Percentiles rank a stretch among this genome's conserved stretches.
Evolutionary conservation across 2,888 invertebrate species (phyloP).

Genomic region (Mythimna ferrago): DNA sequence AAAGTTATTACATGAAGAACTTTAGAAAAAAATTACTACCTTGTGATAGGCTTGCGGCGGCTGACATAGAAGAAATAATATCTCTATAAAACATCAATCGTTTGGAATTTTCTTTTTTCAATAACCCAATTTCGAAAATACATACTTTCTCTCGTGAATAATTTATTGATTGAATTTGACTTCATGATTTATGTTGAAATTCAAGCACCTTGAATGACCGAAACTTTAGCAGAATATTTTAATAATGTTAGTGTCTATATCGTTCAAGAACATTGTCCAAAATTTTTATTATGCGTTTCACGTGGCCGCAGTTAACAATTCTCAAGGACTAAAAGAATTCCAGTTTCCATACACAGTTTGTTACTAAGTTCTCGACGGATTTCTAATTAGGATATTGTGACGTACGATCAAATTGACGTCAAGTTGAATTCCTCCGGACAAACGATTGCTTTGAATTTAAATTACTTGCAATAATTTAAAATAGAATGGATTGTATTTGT

Average conservation of each 20-base stretch:
- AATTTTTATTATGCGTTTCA: constrained; percentile 48
- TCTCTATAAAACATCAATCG: not conserved
- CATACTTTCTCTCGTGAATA: constrained; percentile 26
- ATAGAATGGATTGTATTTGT: not conserved
- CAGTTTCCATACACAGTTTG: constrained; percentile 46
- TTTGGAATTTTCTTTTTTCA: not conserved
- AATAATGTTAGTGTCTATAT: constrained; percentile 36
- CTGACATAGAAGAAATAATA: no score
- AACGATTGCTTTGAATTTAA: constrained; percentile 35
- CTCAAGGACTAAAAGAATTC: constrained; percentile 52
- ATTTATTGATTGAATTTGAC: constrained; percentile 6
- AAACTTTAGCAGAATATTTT: constrained; percentile 41
- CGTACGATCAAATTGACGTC: constrained; percentile 35
- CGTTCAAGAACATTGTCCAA: constrained; percentile 34
- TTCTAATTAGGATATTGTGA: constrained; percentile 44
- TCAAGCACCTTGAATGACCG: constrained; percentile 9
- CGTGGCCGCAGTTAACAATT: constrained; percentile 28
- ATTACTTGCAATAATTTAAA: constrained; percentile 24
- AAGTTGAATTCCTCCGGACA: constrained; percentile 17
- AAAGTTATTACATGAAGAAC: no score
- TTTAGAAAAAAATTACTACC: no score
- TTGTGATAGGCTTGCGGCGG: no score
- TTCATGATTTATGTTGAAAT: constrained; percentile 30
- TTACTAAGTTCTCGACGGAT: constrained; percentile 24
- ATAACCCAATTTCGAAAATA: constrained; percentile 1